A percentile compares a stretch with the other conserved stretches of the same genome.
Conservation (phyloP, 1,140 invertebrate genomes). For the Caerostris darwini region DNA sequence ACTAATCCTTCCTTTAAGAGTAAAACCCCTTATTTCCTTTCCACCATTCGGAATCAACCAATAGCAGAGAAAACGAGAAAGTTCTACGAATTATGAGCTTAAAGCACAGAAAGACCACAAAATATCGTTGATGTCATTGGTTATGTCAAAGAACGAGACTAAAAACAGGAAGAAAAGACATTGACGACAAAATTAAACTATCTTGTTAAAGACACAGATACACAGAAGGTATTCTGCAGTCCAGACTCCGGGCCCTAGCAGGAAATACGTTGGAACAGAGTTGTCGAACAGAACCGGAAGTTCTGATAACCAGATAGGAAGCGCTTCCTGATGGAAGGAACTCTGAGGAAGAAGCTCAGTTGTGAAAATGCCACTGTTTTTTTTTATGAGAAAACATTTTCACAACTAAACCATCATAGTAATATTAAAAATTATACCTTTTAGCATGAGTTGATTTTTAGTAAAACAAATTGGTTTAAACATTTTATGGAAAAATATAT, state of each 20-base stretch:
- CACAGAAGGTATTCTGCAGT: neutral
- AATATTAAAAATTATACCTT: neutral
- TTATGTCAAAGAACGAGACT: slow-evolving; percentile 13
- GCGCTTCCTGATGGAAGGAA: slow-evolving; percentile 58
- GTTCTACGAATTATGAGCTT: neutral
- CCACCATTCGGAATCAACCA: neutral
- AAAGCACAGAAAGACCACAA: neutral
- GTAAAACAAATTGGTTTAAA: neutral
- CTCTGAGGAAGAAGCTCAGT: slow-evolving; percentile 13
- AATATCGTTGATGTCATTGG: neutral
- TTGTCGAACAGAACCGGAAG: slow-evolving; percentile 27
- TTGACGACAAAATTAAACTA: neutral
- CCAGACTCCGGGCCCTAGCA: slow-evolving; percentile 17
- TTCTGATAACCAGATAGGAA: slow-evolving; percentile 57
- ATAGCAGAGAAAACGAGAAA: neutral
- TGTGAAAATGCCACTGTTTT: slow-evolving; percentile 24
- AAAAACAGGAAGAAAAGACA: slow-evolving; percentile 6
- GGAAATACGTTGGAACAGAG: slow-evolving; percentile 45
- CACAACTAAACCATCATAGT: neutral
- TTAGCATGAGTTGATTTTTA: neutral
- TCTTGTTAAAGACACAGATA: slow-evolving; percentile 15
- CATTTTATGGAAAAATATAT: too few relatives aligned
- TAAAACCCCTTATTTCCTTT: too few relatives aligned
- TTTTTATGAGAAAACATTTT: neutral
- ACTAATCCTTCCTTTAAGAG: too few relatives aligned